Base-by-base conservation (phyloP, 2,797 vertebrate genomes). In the Takifugu rubripes region DNA sequence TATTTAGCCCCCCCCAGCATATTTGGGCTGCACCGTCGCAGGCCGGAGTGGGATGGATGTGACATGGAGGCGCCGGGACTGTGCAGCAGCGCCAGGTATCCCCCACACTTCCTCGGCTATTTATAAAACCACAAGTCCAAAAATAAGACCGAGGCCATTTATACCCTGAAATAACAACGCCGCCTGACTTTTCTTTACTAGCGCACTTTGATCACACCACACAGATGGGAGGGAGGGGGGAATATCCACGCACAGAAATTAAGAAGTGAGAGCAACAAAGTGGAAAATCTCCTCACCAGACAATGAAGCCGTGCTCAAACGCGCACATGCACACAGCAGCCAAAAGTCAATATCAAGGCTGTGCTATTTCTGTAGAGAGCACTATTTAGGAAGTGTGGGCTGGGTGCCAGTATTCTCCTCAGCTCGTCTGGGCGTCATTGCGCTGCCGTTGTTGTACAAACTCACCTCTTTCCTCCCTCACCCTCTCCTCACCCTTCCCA, bases 281-380 rank as follows among this genome's bases (percentile, higher is more conserved):
- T 59, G 56, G 52, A 68, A 81, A 71, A 83, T 56, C 66, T 75
- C 62, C 71, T 62, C 53, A 31, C 14, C 24, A 73, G 61, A 81
- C 69, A 72, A 70, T 72, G 61, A 79, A 77, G 75, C 68, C 70
- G 60, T 47, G 49, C 57, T 27, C 59, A 45, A 49, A 70, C 16
- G 14, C 40, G 24, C 51, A 59, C 61, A 73, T 61, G 7, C 59
- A 26, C 62, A 61, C 47, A 54, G 61, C 74, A 84, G 77, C 83
- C 81, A 88, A 87, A 88, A 90, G 87, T 89, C 87, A 90, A 90
- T 91, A 89, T 88, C 81, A 87, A 83, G 85, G 83, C 87, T 84
- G 84, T 86, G 89, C 85, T 91, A 92, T 91, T 92, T 92, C 78
- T 88, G 89, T 88, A 81, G 69, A 81, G 78, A 89, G 81, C 77